Percentiles rank a stretch among this genome's conserved stretches.
Evolutionary conservation across 1,140 invertebrate genomes (phyloP).

Genomic region (Parapsyche elsis): DNA sequence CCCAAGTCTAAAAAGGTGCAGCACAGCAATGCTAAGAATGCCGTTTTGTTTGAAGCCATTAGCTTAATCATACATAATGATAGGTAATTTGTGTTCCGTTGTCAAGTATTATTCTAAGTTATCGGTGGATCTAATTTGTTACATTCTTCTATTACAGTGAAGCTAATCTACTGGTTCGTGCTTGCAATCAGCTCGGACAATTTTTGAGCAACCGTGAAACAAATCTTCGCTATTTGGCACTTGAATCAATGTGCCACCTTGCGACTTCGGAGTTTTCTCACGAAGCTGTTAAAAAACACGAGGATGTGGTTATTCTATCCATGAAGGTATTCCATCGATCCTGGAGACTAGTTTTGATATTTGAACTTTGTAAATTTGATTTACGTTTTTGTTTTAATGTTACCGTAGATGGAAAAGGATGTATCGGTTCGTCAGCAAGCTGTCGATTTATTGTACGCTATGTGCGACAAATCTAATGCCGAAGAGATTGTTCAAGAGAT

Average conservation of each 20-base stretch:
- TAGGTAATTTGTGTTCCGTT: slow-evolving; percentile 63
- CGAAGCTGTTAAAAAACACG: slow-evolving; percentile 99
- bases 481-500: slow-evolving; percentile 99
- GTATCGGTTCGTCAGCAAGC: slow-evolving; percentile 98
- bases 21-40: slow-evolving; percentile 99
- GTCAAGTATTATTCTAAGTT: too few relatives aligned
- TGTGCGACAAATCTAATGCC: slow-evolving; percentile 99
- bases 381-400: slow-evolving; percentile 52
- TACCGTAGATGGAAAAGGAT: slow-evolving; percentile 98
- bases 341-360: slow-evolving; percentile 33
- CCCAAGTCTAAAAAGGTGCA: slow-evolving; percentile 99
- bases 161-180: slow-evolving; percentile 95
- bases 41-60: slow-evolving; percentile 99
- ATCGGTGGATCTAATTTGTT: slow-evolving; percentile 12
- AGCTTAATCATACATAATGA: slow-evolving; percentile 99
- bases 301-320: slow-evolving; percentile 98
- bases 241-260: slow-evolving; percentile 99
- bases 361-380: not conserved
- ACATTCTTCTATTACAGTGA: slow-evolving; percentile 73
- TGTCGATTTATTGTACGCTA: slow-evolving; percentile 99
- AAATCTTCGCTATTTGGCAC: slow-evolving; percentile 96
- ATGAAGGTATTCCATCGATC: too few relatives aligned
- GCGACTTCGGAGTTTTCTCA: slow-evolving; percentile 99
- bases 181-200: slow-evolving; percentile 98
- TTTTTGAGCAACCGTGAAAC: slow-evolving; percentile 99